Evolutionary conservation across 2,888 invertebrate genomes (phyloP), one percentile per base, ranked within the genome.

Genomic region (Dichetophora obliterata): DNA sequence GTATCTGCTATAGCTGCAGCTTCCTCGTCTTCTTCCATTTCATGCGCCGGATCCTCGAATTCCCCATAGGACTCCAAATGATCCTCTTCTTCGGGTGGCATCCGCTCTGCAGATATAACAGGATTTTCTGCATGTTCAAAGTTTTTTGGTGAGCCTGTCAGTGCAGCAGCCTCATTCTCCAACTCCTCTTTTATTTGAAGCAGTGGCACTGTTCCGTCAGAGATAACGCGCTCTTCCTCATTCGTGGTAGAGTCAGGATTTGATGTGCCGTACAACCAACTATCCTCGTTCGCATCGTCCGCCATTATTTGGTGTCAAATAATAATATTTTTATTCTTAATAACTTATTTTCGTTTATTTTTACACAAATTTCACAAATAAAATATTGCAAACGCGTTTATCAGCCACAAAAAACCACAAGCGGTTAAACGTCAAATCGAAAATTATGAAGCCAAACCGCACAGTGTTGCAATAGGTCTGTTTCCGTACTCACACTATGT

Each of bases 221-320:
- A 24, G 1, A 24, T 48, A 43, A 66, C n/a, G 59, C 80, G 77
- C 22, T 84, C 84, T 50, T 85, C 85, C 70, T 85, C 88, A 72
- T 86, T 87, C 73, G 89, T 88, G 31, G 87, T 88, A 0, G 88
- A 88, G 72, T 89, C 89, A 48, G 91, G 91, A 84, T 91, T 92
- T 0, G 93, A 93, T 84, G 95, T 95, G 24, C 96, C 96, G 85
- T 96, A 96, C 78, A 96, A 90, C 96, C 96, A 96, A 86, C 92
- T 94, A 90, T 96, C 96, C 87, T 96, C 96, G 89, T 94, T 95
- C 3, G 90, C 88, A 82, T 92, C 92, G 79, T 93, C 93, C 83
- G 82, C 82, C 82, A 82, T 82, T 48, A 59, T 54, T 19, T 52
- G 6, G 11, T 43, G 4, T 61, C 2, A 27, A 24, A n/a, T 14